These are phyloP conservation scores for Phalacrocorax brasilianus DNA, from an alignment of 2,113 vertebrate genomes.

Conservation along the genomic window DNA sequence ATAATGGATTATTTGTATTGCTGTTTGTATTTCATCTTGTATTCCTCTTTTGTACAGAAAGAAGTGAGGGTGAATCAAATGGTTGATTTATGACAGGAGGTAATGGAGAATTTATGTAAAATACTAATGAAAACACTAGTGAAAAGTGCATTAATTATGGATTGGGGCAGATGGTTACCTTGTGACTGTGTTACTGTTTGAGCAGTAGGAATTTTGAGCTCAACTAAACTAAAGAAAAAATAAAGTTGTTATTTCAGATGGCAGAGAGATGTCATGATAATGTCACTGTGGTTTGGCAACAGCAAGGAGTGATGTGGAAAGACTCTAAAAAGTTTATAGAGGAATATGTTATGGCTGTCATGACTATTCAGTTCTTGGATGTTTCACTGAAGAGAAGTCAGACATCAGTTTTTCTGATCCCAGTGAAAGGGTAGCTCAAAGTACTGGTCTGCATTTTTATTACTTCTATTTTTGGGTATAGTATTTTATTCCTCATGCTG, in stretches of 20 bases:
- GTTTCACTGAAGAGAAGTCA: background rate
- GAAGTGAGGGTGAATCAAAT: background rate
- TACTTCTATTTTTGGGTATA: background rate
- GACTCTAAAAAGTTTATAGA: background rate
- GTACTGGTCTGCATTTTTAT: background rate
- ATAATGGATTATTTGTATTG: background rate
- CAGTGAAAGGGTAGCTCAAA: background rate
- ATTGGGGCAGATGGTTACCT: background rate
- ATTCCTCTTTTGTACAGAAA: background rate
- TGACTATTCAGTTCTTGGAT: background rate
- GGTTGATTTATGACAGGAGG: background rate
- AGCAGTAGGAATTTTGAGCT: background rate
- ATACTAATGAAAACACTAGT: background rate
- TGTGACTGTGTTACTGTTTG: background rate
- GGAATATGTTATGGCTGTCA: background rate
- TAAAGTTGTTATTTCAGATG: background rate
- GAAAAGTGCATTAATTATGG: background rate
- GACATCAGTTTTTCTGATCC: background rate
- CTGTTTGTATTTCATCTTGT: background rate
- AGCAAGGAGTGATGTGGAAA: background rate
- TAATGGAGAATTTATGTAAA: background rate
- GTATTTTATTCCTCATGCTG: background rate
- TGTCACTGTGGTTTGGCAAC: rapidly evolving
- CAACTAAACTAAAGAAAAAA: background rate
- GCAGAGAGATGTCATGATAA: background rate